Evolutionary conservation across 2,113 vertebrate species (phyloP), one percentile per base, ranked within the genome.

Genomic region (Thermophis baileyi): DNA sequence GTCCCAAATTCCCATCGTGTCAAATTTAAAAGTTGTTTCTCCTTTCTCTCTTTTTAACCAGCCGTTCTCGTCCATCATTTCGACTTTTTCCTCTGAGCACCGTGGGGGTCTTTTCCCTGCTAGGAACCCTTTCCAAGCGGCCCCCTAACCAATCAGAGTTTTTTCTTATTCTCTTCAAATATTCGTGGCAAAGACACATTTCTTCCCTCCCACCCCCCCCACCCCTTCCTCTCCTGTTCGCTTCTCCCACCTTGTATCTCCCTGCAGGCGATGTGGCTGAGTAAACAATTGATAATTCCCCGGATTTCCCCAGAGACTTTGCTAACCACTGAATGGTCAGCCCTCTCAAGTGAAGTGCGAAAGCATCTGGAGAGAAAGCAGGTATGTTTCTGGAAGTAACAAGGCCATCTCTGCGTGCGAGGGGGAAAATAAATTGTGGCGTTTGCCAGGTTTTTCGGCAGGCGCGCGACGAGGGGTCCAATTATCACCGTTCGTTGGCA

Each of bases 191-290:
- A 18, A 90, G 90, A 91, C 46, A 88, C 96, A 57, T 74, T 18
- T 60, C 25, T 40, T 20, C 0, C 6, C 10, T 8, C 92, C 92
- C 60, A 91, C 47, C 91, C 0, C 81, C 24, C 74, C 74, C 85
- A 88, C 93, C 89, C 51, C 22, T 25, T 60, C 25, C 51, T 63
- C 20, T 54, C 60, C 14, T 0, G 1, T 18, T 35, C 2, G 0
- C 25, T 20, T 53, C 44, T 2, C 63, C 94, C 90, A 46, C 69
- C 12, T 25, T 74, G 47, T 20, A 54, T 53, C 57, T 92, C 46
- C 87, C 94, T 63, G n/a, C 95, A 98, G 98, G 98, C 98, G 4
- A 97, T 97, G 97, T 97, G 98, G 97, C 97, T 98, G 50, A 97
- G 97, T 96, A 98, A 98, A 95, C 97, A 96, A 85, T 96, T 98